A percentile compares a stretch with the other conserved stretches of the same genome.
Evolutionary conservation across 2,797 vertebrate species (phyloP).

Genomic region (Siniperca undulata): DNA sequence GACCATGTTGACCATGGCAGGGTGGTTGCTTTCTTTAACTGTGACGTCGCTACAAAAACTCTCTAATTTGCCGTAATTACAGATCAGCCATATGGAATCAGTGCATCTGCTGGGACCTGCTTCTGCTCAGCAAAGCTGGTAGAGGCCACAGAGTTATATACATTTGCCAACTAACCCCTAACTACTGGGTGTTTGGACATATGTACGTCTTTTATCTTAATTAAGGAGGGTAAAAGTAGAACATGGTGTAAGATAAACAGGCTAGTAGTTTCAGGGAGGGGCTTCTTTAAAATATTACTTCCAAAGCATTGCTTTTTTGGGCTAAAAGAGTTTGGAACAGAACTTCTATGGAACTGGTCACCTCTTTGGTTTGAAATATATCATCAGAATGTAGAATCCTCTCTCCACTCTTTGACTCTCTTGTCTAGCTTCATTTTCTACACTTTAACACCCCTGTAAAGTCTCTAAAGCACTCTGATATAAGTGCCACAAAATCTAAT

Average conservation of each 20-base stretch:
- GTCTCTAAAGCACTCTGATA: conserved; percentile 6
- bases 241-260: conserved; percentile 38
- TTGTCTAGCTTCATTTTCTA: not conserved
- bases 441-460: conserved; percentile 3
- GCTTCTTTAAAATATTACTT: conserved; percentile 34
- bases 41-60: conserved; percentile 48
- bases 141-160: conserved; percentile 62
- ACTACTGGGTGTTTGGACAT: conserved; percentile 68
- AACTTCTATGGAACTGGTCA: not conserved
- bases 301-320: conserved; percentile 19
- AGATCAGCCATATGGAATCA: conserved; percentile 72
- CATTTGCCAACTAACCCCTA: conserved; percentile 62
- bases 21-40: conserved; percentile 66
- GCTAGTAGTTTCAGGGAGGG: conserved; percentile 27
- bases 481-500: not conserved
- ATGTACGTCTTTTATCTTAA: conserved; percentile 45
- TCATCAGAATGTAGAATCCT: not conserved
- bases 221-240: conserved; percentile 50
- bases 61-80: conserved; percentile 85
- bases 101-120: conserved; percentile 52
- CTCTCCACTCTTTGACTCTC: not conserved
- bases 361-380: conserved; percentile 4
- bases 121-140: conserved; percentile 38
- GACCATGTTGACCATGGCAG: conserved; percentile 56
- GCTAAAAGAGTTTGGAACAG: not conserved